A percentile compares a stretch with the other conserved stretches of the same genome.
These are phyloP conservation scores for Cliona cf. orientalis DNA, from an alignment of 37 sponge, comb jelly and placozoan species.

Conservation along the genomic window DNA sequence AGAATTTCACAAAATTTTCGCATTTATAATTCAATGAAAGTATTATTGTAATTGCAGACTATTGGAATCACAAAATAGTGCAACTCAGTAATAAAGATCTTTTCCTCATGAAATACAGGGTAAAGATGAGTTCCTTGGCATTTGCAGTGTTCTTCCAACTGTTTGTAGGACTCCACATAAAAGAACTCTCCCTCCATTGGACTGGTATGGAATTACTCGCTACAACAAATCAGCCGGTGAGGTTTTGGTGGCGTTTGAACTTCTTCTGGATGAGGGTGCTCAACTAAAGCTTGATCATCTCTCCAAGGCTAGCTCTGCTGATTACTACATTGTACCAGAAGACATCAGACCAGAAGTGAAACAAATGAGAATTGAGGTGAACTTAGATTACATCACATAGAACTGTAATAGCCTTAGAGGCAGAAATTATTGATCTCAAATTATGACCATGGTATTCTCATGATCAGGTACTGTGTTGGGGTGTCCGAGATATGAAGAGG, in stretches of 20 bases:
- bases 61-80: background rate
- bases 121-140: conserved; percentile 90
- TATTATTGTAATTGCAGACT: background rate
- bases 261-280: conserved; percentile 81
- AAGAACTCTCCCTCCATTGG: conserved; percentile 66
- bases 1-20: too few relatives aligned
- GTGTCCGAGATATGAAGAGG: conserved; percentile 98
- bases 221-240: conserved; percentile 81
- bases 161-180: conserved; percentile 64
- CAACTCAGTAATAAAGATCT: background rate
- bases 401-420: too few relatives aligned
- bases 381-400: too few relatives aligned
- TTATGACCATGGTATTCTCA: background rate
- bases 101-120: conserved; percentile 55
- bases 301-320: conserved; percentile 43
- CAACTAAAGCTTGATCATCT: conserved; percentile 82
- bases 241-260: conserved; percentile 94
- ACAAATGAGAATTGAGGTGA: conserved; percentile 92
- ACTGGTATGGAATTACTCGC: conserved; percentile 84
- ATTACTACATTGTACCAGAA: conserved; percentile 87
- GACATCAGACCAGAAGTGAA: conserved; percentile 93
- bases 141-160: conserved; percentile 43
- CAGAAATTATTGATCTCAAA: too few relatives aligned
- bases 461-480: conserved; percentile 91
- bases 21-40: background rate